A percentile compares a stretch with the other conserved stretches of the same genome.
Evolutionary conservation across 2,888 invertebrate genomes (phyloP).

Genomic region (Nymphalis urticae): DNA sequence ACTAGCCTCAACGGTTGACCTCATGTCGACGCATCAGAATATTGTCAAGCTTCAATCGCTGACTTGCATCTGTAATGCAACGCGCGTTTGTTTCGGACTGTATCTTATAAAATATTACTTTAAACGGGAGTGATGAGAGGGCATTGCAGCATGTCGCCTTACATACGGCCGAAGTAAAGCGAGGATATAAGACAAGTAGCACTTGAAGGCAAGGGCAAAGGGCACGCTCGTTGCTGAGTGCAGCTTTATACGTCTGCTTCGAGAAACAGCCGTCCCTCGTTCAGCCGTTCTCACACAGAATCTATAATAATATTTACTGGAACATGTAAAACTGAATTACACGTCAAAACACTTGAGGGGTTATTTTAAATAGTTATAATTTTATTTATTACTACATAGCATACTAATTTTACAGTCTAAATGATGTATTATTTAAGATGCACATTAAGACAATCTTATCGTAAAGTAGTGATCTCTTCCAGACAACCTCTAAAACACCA

Average conservation of each 20-base stretch:
- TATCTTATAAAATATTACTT: background rate
- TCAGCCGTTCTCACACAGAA: background rate
- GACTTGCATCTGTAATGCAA: background rate
- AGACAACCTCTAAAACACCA: too few relatives aligned
- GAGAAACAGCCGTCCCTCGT: background rate
- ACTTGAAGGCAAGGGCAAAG: conserved; percentile 17
- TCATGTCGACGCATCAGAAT: background rate
- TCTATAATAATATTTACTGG: background rate
- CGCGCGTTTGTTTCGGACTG: background rate
- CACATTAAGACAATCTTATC: too few relatives aligned
- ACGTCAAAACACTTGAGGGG: too few relatives aligned
- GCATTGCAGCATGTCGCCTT: conserved; percentile 28
- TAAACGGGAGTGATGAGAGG: conserved; percentile 14
- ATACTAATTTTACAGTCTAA: too few relatives aligned
- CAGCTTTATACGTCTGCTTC: conserved; percentile 12
- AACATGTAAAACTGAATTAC: too few relatives aligned
- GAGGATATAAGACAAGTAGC: conserved; percentile 17
- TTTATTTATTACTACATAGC: too few relatives aligned
- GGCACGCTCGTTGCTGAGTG: conserved; percentile 14
- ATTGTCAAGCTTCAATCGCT: background rate
- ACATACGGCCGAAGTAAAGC: conserved; percentile 19
- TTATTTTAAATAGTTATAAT: too few relatives aligned
- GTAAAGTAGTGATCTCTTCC: too few relatives aligned
- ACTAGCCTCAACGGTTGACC: background rate
- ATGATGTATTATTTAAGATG: too few relatives aligned